A percentile compares a stretch with the other conserved stretches of the same genome.
Conservation (phyloP, 2,113 vertebrate genomes). For the Microcebus murinus region DNA sequence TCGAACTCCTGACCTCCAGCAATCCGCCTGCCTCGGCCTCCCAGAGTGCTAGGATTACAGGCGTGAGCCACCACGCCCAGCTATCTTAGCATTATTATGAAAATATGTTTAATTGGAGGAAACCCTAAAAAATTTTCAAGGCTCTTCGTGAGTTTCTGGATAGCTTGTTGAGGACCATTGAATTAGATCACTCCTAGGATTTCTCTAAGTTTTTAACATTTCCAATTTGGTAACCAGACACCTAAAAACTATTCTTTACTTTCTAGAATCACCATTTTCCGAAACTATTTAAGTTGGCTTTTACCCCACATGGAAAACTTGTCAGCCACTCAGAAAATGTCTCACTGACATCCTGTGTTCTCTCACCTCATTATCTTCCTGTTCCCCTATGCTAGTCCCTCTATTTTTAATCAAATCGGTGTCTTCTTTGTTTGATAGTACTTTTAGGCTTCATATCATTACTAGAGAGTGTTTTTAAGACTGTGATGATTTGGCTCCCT, state of each 20-base stretch:
- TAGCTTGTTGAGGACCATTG: not conserved
- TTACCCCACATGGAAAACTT: not conserved
- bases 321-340: not conserved
- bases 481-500: not conserved
- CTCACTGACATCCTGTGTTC: not conserved
- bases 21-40: too few relatives aligned
- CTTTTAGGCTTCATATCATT: not conserved
- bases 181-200: not conserved
- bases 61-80: too few relatives aligned
- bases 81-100: not conserved
- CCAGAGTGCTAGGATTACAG: too few relatives aligned
- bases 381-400: not conserved
- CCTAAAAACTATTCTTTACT: not conserved
- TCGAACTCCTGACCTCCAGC: too few relatives aligned
- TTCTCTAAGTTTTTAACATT: not conserved
- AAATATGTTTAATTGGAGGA: not conserved
- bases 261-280: not conserved
- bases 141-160: not conserved
- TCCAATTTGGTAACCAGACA: not conserved
- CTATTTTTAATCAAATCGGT: not conserved
- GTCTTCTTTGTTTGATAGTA: not conserved
- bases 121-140: not conserved
- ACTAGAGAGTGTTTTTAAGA: not conserved
- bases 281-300: slow-evolving; percentile 1
- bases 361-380: not conserved